Evolutionary conservation across 2,888 invertebrate genomes (phyloP), one percentile per base, ranked within the genome.

Genomic region (Steinernema scapterisci): DNA sequence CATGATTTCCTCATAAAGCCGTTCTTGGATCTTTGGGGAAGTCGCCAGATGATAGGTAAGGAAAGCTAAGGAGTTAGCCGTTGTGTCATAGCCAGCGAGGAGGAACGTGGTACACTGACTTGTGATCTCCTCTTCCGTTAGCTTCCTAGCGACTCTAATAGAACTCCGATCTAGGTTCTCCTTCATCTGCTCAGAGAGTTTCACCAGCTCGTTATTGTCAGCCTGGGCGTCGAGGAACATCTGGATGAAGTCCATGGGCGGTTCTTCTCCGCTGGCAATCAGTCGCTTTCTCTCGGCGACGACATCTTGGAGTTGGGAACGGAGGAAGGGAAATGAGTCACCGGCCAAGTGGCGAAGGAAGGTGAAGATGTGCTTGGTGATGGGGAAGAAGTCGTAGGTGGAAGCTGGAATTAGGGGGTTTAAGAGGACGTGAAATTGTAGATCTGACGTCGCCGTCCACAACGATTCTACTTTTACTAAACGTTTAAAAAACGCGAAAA

Each of bases 11-110:
- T 87, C 82, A 74, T 88, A 88, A 2, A 90, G 83, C 71, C 83
- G 87, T 1, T 87, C 79, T 76, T 90, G 90, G 38, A 89, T 85
- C 1, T 89, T 88, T 3, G 85, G 89, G 82, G 90, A 87, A 73
- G 85, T 86, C n/a, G 89, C 89, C 74, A 90, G 83, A 54, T 89
- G 88, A 80, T 89, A 89, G 73, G 89, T 85, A 16, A 88, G 85
- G 81, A 89, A 90, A 6, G 88, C 88, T 31, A 91, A 82, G 2
- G 89, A 88, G 1, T 89, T 89, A 31, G 90, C 89, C 0, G 90
- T 90, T 0, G 91, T 91, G 81, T 91, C 91, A 78, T 90, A 91
- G 16, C 84, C 90, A 23, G 89, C 90, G 71, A 90, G 81, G 45
- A 90, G 84, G 79, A 90, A 90, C 1, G 90, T 86, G 79, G 89